Evolutionary conservation across 2,797 vertebrate genomes (phyloP), one percentile per base, ranked within the genome.

Genomic region (Adelosebastes latens): DNA sequence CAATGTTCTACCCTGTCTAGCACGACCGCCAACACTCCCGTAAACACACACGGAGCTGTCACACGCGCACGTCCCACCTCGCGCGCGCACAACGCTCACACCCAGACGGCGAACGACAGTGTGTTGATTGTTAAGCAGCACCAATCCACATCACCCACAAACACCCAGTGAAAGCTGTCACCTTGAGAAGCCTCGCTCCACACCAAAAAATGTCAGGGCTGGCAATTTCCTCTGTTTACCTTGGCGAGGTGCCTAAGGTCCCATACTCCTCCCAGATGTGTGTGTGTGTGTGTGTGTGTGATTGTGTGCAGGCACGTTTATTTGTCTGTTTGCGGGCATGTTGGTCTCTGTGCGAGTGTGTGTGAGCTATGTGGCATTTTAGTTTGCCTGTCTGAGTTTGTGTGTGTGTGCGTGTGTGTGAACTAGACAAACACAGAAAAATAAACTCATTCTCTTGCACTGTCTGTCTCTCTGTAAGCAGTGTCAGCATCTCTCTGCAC

Each of bases 161-260:
- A 86, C 87, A 89, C 81, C 74, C 69, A 79, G 71, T 72, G 82
- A 90, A 85, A 85, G 90, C 80, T 87, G 88, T 93, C 92, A 90
- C 92, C 89, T 88, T 90, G 79, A 90, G 72, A 86, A 81, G 73
- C 79, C 55, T 81, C 27, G 55, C 75, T 79, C 85, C 76, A 75
- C 86, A 85, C 80, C 76, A 68, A 77, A 86, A 87, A 87, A 89
- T 88, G 82, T 83, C 76, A 86, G 81, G 79, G 60, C 80, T 89
- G 77, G 89, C 86, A 90, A 83, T 89, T 90, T 90, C 64, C 76
- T 88, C 63, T 89, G 49, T 93, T 90, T 92, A 88, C 79, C 70
- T 88, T 90, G 93, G 91, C 85, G 2, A 84, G 59, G 62, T 83
- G 87, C 81, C 88, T 68, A 32, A 77, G 81, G 81, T 86, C 80